Conservation (phyloP, 2,113 vertebrate species). For the Muscicapa adusta region DNA sequence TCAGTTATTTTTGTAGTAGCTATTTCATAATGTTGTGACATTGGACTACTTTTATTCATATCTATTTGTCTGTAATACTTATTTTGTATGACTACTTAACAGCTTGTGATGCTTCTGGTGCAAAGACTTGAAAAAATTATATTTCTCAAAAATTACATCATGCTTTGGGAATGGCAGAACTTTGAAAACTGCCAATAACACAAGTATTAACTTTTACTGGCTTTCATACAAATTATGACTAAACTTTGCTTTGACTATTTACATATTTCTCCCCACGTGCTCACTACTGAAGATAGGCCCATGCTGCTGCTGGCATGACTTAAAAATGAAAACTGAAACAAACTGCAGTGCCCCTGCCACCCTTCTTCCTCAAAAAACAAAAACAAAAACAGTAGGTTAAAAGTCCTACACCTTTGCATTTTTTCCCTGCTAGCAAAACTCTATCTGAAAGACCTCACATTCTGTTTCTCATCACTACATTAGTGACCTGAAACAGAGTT, state of each 20-base stretch:
- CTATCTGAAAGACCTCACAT: background rate
- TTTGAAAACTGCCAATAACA: background rate
- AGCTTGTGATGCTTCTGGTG: background rate
- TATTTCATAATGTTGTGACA: background rate
- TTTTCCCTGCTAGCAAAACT: background rate
- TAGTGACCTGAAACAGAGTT: background rate
- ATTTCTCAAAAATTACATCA: background rate
- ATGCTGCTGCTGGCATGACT: background rate
- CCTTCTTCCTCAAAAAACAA: too few species aligned
- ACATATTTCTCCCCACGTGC: background rate
- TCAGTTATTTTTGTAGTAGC: background rate
- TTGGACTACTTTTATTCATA: background rate
- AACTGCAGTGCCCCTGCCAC: fast-evolving
- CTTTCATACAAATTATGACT: background rate
- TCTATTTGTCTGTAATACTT: background rate
- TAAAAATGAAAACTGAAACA: background rate
- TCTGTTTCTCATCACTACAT: background rate
- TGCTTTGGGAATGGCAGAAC: background rate
- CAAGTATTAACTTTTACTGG: background rate
- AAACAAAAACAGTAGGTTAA: too few species aligned
- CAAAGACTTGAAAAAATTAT: background rate
- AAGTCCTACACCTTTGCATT: background rate
- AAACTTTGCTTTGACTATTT: background rate
- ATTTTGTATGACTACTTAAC: background rate
- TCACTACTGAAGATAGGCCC: background rate